Evolutionary conservation across 2,113 vertebrate genomes (phyloP).

Genomic region (Perca fluviatilis): DNA sequence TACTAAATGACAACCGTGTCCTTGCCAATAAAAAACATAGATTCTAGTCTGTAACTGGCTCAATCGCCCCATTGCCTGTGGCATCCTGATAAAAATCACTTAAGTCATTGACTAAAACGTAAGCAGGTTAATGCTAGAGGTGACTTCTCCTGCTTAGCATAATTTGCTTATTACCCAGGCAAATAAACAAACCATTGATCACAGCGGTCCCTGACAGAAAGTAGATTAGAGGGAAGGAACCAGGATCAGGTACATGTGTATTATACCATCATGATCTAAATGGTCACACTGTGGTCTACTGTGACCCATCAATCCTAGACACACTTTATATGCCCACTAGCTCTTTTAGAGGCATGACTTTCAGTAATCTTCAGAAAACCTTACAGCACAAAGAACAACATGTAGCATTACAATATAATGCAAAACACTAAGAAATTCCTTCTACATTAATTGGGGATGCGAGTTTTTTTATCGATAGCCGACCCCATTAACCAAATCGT

Average conservation of each 20-base stretch:
- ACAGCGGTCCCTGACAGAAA: constrained; percentile 60
- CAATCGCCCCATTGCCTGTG: constrained; percentile 71
- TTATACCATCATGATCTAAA: constrained; percentile 36
- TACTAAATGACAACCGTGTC: constrained; percentile 43
- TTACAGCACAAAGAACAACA: neutral
- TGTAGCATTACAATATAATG: neutral
- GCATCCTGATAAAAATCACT: constrained; percentile 79
- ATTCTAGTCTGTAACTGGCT: constrained; percentile 45
- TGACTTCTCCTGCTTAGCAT: constrained; percentile 76
- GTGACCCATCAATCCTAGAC: constrained; percentile 22
- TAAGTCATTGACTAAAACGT: constrained; percentile 83
- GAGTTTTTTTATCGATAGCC: no score
- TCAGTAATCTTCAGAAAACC: neutral
- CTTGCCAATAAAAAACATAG: constrained; percentile 59
- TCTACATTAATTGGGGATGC: no score
- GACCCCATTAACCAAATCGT: no score
- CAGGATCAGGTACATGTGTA: constrained; percentile 53
- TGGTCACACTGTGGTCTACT: constrained; percentile 26
- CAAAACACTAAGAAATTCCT: no score
- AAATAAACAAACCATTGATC: constrained; percentile 84
- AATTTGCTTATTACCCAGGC: constrained; percentile 81
- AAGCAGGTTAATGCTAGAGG: constrained; percentile 81
- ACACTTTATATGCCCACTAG: neutral
- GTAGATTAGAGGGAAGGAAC: constrained; percentile 65
- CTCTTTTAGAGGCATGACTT: neutral